Base-by-base conservation (phyloP, 2,113 vertebrate genomes). In the Dipodomys spectabilis region DNA sequence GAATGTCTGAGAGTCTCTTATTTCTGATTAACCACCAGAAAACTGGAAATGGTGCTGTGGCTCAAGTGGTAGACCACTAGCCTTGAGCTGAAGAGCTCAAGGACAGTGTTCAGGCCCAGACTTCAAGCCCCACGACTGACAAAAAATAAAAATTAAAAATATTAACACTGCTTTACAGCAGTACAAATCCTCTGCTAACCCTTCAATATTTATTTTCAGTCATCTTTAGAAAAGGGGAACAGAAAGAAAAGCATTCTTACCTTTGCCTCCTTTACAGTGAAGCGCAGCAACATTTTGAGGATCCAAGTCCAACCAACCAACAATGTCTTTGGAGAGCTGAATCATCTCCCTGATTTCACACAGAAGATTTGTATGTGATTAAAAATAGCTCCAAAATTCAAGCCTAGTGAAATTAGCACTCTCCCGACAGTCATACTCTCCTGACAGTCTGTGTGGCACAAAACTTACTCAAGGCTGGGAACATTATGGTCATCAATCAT, bases 231-330 rank as follows among this genome's bases (percentile, higher is more conserved):
- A 74, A 85, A 68, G 49, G n/a, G 23, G 53, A 92, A 65, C 27
- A 18, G 45, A 93, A 15, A 16, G 7, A 23, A 69, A 23, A 72
- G 71, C 1, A 16, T 19, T 35, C 44, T 84, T 96, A 99, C 99
- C 99, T 99, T 99, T 99, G 18, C 99, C 99, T 92, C 99, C 99
- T 97, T 99, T 99, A 92, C 99, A 99, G 96, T 99, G 99, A 97
- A 99, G 98, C 12, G 97, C 99, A 69, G 99, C 95, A 32, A 99
- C 86, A 23, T 99, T 99, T 86, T 97, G 86, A 3, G 98, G 94
- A 92, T 99, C 98, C 62, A 98, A 97, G 19, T 97, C 96, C 99
- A 99, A 98, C 99, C 99, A 99, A 2, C 99, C 97, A 20, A 97
- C 98, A 67, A 99, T 99, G 71, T 95, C 98, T 4, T 97, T 97